Evolutionary conservation across 2,797 vertebrate species (phyloP).

Genomic region (Echiichthys vipera): DNA sequence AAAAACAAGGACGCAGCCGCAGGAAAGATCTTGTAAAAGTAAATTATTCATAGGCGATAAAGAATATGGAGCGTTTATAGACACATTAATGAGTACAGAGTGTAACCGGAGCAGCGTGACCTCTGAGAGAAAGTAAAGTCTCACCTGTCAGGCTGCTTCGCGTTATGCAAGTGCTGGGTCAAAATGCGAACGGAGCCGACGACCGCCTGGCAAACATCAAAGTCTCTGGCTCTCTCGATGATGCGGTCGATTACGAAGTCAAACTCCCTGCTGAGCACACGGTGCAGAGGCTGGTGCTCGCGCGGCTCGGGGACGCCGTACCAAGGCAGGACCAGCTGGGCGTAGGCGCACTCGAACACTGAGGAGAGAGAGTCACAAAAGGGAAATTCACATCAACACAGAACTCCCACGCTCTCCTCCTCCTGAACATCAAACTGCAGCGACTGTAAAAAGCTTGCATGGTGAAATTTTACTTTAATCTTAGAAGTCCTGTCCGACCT

Average conservation of each 20-base stretch:
- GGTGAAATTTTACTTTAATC: not conserved
- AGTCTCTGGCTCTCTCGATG: slow-evolving; percentile 69
- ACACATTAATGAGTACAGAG: slow-evolving; percentile 49
- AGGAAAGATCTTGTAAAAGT: slow-evolving; percentile 38
- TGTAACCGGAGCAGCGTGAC: slow-evolving; percentile 24
- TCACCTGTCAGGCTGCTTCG: slow-evolving; percentile 81
- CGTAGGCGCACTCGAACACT: slow-evolving; percentile 86
- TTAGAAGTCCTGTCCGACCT: slow-evolving; percentile 1
- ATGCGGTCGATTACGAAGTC: slow-evolving; percentile 76
- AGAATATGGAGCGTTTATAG: slow-evolving; percentile 47
- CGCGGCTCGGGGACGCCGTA: slow-evolving; percentile 73
- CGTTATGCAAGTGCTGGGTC: slow-evolving; percentile 82
- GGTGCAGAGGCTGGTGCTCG: slow-evolving; percentile 79
- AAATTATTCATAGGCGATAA: slow-evolving; percentile 63
- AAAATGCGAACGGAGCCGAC: slow-evolving; percentile 82
- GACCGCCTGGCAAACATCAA: slow-evolving; percentile 75
- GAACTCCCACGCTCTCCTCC: slow-evolving; percentile 17
- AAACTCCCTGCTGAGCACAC: slow-evolving; percentile 78
- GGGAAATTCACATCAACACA: slow-evolving; percentile 6
- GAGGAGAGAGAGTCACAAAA: slow-evolving; percentile 51
- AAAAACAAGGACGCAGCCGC: slow-evolving; percentile 1
- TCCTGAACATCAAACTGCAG: slow-evolving; percentile 27
- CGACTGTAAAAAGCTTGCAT: not conserved
- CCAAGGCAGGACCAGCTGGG: slow-evolving; percentile 82
- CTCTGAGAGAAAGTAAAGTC: slow-evolving; percentile 13